phyloP scores from a whole-genome alignment of 2,888 invertebrate genomes.

The Oligia strigilis region DNA sequence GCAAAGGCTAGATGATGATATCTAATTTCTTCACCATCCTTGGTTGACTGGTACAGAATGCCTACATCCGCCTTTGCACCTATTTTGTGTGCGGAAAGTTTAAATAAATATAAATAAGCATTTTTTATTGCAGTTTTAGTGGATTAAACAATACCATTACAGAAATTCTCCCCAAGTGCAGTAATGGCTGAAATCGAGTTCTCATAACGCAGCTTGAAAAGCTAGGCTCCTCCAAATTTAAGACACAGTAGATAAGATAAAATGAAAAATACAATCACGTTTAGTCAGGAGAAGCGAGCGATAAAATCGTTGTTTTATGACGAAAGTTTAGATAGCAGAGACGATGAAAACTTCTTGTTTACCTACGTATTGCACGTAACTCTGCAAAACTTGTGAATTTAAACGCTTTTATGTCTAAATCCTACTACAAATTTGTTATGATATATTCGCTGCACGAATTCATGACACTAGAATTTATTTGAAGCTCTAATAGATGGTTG shows the following conservation, averaged over 20 bases:
- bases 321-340: constrained; percentile 66
- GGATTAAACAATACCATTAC: neutral
- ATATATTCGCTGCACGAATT: constrained; percentile 45
- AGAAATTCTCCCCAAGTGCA: neutral
- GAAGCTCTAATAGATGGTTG: neutral
- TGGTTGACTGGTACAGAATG: no score
- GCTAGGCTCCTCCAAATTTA: neutral
- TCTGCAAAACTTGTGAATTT: constrained; percentile 61
- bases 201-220: neutral
- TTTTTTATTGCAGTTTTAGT: neutral
- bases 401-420: constrained; percentile 51
- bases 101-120: no score
- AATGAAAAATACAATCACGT: constrained; percentile 70
- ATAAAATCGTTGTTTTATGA: constrained; percentile 72
- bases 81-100: neutral
- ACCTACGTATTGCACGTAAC: constrained; percentile 62
- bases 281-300: constrained; percentile 62
- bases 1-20: no score
- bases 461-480: constrained; percentile 32
- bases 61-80: neutral
- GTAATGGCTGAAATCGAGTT: neutral
- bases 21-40: no score
- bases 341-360: constrained; percentile 65
- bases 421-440: constrained; percentile 36
- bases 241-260: constrained; percentile 61